Conservation (phyloP, 2,113 vertebrate species). For the Pithys albifrons region DNA sequence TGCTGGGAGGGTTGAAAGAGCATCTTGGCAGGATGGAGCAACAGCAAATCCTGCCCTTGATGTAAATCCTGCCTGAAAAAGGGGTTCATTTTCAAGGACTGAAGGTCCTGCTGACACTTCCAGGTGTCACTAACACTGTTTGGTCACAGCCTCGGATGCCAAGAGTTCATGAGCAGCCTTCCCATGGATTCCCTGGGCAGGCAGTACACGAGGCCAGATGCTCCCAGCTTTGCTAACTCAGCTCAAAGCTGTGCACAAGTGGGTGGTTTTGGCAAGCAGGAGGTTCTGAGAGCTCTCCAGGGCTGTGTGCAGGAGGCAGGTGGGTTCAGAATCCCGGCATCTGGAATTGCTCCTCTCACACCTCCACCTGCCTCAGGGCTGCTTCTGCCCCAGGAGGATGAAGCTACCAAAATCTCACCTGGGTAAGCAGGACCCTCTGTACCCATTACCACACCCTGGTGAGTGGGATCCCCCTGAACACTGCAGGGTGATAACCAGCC, state of each 20-base stretch:
- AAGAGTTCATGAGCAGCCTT: fast-evolving
- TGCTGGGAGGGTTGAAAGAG: neutral
- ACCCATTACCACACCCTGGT: fast-evolving
- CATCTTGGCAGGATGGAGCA: fast-evolving
- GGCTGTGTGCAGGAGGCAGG: neutral
- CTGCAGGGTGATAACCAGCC: fast-evolving
- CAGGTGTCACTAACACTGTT: fast-evolving
- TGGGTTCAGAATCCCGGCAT: fast-evolving
- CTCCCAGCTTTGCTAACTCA: neutral
- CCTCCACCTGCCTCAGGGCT: neutral
- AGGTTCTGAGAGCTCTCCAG: fast-evolving
- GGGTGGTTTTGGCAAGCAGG: neutral
- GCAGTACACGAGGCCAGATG: fast-evolving
- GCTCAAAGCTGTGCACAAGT: fast-evolving
- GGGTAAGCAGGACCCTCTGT: fast-evolving
- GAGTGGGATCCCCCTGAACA: neutral
- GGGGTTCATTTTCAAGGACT: neutral
- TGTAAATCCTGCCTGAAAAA: neutral
- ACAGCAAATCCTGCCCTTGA: fast-evolving
- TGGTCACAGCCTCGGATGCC: fast-evolving
- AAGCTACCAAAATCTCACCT: neutral
- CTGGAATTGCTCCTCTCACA: neutral
- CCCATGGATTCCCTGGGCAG: neutral
- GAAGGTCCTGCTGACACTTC: neutral
- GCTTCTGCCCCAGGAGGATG: neutral